phyloP scores from a whole-genome alignment of 2,797 vertebrate species.

The Poliocrania exsul region DNA sequence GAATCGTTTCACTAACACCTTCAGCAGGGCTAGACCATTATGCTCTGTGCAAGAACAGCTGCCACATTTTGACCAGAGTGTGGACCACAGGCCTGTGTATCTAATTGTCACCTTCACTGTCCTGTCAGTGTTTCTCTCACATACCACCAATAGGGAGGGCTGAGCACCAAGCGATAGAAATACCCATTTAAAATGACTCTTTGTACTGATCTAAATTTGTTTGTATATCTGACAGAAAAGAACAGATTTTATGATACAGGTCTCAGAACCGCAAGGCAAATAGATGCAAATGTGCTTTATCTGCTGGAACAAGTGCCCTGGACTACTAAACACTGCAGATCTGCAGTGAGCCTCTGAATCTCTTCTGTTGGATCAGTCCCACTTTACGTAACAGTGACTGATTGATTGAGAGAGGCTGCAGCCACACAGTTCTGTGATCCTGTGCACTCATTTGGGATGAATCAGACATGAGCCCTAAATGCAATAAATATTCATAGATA shows the following conservation, averaged over 20 bases:
- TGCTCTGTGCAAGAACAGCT: neutral
- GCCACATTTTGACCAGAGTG: neutral
- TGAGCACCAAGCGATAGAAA: conserved; percentile 30
- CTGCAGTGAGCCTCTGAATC: neutral
- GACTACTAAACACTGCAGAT: neutral
- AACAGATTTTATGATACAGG: neutral
- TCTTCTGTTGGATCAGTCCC: neutral
- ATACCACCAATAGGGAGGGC: neutral
- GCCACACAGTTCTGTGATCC: neutral
- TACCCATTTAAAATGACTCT: conserved; percentile 9
- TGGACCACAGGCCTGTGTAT: neutral
- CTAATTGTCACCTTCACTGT: neutral
- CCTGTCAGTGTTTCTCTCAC: neutral
- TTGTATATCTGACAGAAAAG: conserved; percentile 23
- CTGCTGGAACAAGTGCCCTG: neutral
- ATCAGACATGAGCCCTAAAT: conserved; percentile 28
- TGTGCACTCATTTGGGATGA: neutral
- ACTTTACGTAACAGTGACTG: neutral
- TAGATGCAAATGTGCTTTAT: conserved; percentile 17
- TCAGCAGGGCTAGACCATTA: neutral
- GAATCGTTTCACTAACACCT: neutral
- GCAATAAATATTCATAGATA: conserved; percentile 20
- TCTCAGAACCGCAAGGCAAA: neutral
- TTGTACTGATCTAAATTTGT: conserved; percentile 4
- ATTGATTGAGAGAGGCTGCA: neutral